Conservation (phyloP, 2,113 vertebrate species). For the Junco hyemalis region DNA sequence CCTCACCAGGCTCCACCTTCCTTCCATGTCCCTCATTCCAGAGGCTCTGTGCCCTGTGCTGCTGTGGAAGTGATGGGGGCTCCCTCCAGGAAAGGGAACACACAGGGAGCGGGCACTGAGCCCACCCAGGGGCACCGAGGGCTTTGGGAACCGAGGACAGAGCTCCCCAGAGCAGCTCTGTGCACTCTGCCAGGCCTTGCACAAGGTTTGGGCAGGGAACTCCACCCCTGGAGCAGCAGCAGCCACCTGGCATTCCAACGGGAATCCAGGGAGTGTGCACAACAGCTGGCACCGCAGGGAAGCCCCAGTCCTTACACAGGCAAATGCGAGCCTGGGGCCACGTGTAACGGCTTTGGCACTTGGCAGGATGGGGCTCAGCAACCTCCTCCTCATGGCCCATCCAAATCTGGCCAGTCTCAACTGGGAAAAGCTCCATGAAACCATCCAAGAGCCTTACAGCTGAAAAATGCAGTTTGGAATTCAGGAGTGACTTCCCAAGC, state of each 20-base stretch:
- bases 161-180: not conserved
- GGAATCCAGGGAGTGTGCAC: not conserved
- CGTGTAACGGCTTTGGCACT: not conserved
- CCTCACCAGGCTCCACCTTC: not conserved
- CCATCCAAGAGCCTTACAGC: not conserved
- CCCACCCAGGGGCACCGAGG: not conserved
- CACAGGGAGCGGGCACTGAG: accelerated
- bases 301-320: not conserved
- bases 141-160: accelerated
- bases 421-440: not conserved
- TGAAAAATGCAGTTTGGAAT: not conserved
- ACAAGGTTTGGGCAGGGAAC: not conserved
- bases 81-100: not conserved
- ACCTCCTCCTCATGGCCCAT: not conserved
- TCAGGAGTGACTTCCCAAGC: not conserved
- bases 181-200: not conserved
- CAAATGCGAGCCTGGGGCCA: not conserved
- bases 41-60: not conserved
- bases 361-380: not conserved
- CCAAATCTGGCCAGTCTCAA: not conserved
- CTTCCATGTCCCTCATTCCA: accelerated
- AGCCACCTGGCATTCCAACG: not conserved
- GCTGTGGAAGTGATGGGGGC: not conserved
- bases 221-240: not conserved
- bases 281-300: not conserved